A percentile compares a stretch with the other conserved stretches of the same genome.
These are phyloP conservation scores for Stegodyphus dumicola DNA, from an alignment of 1,140 invertebrate genomes.

Conservation along the genomic window DNA sequence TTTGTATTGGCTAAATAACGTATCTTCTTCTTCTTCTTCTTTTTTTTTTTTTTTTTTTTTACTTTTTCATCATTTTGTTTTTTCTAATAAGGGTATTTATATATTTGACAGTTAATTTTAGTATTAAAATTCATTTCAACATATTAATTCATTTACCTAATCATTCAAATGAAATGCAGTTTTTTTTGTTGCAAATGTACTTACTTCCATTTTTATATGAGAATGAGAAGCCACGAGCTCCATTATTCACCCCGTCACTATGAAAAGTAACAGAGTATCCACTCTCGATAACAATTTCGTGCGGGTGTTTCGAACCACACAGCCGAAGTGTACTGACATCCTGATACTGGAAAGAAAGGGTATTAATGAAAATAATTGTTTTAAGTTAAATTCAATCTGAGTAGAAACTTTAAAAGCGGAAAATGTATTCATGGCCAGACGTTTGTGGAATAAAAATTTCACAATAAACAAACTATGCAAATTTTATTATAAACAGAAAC, in stretches of 20 bases:
- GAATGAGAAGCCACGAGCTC: not conserved
- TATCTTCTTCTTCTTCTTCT: no score
- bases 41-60: no score
- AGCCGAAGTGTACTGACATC: not conserved
- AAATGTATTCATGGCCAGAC: not conserved
- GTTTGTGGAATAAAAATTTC: not conserved
- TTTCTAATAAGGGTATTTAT: not conserved
- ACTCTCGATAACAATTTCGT: not conserved
- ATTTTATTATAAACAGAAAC: not conserved
- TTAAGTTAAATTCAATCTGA: not conserved
- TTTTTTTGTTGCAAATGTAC: not conserved
- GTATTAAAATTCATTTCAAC: not conserved
- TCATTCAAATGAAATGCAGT: no score
- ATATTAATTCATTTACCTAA: no score
- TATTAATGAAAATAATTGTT: not conserved
- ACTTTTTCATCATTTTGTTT: no score
- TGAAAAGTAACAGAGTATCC: not conserved
- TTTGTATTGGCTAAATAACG: no score
- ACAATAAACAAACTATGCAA: not conserved
- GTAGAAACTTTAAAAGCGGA: not conserved
- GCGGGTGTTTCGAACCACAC: not conserved
- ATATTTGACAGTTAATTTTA: not conserved
- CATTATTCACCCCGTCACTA: not conserved
- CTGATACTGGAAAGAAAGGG: not conserved
- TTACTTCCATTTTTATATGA: slow-evolving; percentile 8